phyloP scores from a whole-genome alignment of 2,113 vertebrate species.

The Python bivittatus region DNA sequence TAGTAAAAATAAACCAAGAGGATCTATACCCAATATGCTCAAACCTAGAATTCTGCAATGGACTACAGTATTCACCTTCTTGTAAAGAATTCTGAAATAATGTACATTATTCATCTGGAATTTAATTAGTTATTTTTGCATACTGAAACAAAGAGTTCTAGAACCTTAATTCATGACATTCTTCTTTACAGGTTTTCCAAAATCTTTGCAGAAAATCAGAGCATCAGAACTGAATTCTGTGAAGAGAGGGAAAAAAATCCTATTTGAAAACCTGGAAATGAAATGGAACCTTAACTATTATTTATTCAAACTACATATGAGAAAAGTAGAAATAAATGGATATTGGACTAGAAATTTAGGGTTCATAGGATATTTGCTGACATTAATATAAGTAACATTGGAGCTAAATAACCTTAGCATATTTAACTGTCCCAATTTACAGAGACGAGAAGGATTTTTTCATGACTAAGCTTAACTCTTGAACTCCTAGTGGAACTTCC shows the following conservation, averaged over 20 bases:
- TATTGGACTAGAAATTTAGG: not conserved
- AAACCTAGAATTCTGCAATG: not conserved
- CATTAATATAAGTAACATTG: not conserved
- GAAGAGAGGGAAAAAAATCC: not conserved
- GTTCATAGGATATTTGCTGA: not conserved
- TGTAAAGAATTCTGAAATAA: not conserved
- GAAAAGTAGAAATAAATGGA: slow-evolving; percentile 9
- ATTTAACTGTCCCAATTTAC: no score
- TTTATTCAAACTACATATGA: slow-evolving; percentile 18
- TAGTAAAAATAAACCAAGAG: not conserved
- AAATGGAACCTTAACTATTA: not conserved
- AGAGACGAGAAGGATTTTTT: no score
- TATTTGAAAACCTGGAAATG: slow-evolving; percentile 28
- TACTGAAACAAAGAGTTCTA: slow-evolving; percentile 13
- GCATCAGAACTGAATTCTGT: not conserved
- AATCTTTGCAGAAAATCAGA: slow-evolving; percentile 29
- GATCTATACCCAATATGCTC: not conserved
- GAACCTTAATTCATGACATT: slow-evolving; percentile 35
- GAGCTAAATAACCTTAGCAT: no score
- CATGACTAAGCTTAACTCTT: no score
- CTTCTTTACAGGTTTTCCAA: slow-evolving; percentile 42
- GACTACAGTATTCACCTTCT: not conserved
- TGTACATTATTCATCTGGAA: not conserved
- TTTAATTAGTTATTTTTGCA: slow-evolving; percentile 2
- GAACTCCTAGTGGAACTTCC: no score